phyloP scores from a whole-genome alignment of 2,797 vertebrate genomes.

The Poeciliopsis presidionis region DNA sequence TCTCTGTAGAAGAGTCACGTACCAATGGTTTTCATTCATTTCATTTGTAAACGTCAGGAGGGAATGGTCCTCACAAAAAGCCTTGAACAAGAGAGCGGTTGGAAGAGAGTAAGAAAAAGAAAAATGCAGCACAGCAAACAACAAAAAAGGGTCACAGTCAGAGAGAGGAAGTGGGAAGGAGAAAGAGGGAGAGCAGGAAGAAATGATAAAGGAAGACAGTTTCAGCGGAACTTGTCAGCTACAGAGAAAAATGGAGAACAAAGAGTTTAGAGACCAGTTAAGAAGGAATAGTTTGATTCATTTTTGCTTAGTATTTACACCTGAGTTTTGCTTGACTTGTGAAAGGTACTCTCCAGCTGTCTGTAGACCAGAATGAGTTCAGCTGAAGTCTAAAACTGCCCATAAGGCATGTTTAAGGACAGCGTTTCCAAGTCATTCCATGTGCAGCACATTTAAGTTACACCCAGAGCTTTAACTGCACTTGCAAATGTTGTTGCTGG shows the following conservation, averaged over 20 bases:
- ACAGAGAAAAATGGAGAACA: slow-evolving; percentile 21
- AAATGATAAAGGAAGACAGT: slow-evolving; percentile 45
- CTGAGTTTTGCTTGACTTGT: slow-evolving; percentile 50
- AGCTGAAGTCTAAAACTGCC: slow-evolving; percentile 35
- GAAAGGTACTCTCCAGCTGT: slow-evolving; percentile 44
- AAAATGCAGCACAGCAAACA: slow-evolving; percentile 55
- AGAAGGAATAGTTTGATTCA: slow-evolving; percentile 51
- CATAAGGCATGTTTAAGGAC: slow-evolving; percentile 23
- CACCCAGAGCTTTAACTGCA: slow-evolving; percentile 30
- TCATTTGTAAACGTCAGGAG: slow-evolving; percentile 67
- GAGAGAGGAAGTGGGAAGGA: slow-evolving; percentile 50
- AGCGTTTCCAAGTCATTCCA: slow-evolving; percentile 53
- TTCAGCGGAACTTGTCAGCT: slow-evolving; percentile 41
- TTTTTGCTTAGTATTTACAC: slow-evolving; percentile 54
- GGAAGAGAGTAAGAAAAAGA: slow-evolving; percentile 42
- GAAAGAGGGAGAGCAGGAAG: slow-evolving; percentile 48
- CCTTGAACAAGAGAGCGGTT: slow-evolving; percentile 56
- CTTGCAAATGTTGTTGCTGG: slow-evolving; percentile 30
- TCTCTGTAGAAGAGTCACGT: slow-evolving; percentile 66
- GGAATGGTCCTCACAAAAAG: slow-evolving; percentile 59
- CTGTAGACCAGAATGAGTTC: slow-evolving; percentile 54
- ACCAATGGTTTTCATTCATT: slow-evolving; percentile 72
- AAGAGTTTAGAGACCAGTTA: slow-evolving; percentile 20
- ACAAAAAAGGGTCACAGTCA: slow-evolving; percentile 52
- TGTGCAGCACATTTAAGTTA: slow-evolving; percentile 36